Base-by-base conservation (phyloP, 1,140 invertebrate genomes). In the Chionoecetes opilio region DNA sequence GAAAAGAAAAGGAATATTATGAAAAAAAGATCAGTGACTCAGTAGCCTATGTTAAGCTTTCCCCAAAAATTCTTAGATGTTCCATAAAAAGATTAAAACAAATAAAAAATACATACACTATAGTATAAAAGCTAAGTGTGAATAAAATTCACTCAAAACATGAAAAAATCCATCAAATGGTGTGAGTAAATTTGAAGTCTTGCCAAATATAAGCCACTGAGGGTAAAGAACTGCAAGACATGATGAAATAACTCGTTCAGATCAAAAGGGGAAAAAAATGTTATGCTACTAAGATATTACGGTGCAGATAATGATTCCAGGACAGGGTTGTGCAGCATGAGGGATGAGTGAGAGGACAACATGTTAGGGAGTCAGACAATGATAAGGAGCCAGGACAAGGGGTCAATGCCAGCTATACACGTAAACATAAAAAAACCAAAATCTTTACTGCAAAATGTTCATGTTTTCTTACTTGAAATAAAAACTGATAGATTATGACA, bases 371-470 rank as follows among this genome's bases (percentile, higher is more conserved):
- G 63, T 75, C n/a, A 75, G 34, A 91, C 89, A 75, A 9, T 91
- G 46, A 53, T 91, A 32, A 91, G 46, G 53, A 53, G 75, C 46
- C 53, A 91, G 89, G 89, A 75, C 89, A 32, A 91, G 34, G 53
- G 31, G 63, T 91, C 31, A 91, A 63, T 91, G 88, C 89, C 89
- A 91, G 89, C 46, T 75, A 91, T 46, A 91, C 14, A 75, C 31
- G 21, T 26, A 38, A 2, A 14, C 34, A 75, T 91, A 14, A 26
- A 26, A 91, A 63, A 91, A 91, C 31, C 14, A 91, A 63, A 53
- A 91, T 75, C 11, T 91, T 90, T 53, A 63, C n/a, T 53, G 41
- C 35, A 34, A 75, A 26, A 3, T 75, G 32, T 75, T 75, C 41
- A 91, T 75, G n/a, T 63, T 9, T 31, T 91, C 34, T 75, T 35